A percentile compares a stretch with the other conserved stretches of the same genome.
Evolutionary conservation across 2,888 invertebrate genomes (phyloP).

Genomic region (Trachelus stipa): DNA sequence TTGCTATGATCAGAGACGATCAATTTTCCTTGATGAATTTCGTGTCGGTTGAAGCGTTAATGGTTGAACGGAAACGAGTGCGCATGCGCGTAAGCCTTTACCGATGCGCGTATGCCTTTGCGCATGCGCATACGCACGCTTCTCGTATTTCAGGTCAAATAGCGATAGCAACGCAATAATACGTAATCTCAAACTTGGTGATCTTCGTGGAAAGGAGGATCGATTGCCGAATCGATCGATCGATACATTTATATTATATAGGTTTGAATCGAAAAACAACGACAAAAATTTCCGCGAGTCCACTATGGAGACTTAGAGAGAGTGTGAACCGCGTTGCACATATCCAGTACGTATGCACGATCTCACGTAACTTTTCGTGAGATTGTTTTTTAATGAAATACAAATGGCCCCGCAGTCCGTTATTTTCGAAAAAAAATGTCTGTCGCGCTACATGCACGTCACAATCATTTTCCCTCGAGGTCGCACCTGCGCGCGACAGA

Average conservation of each 20-base stretch:
- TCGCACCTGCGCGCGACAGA: too few relatives aligned
- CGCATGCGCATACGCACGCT: background rate
- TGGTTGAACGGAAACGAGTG: too few relatives aligned
- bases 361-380: background rate
- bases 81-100: too few relatives aligned
- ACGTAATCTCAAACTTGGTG: background rate
- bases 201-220: background rate
- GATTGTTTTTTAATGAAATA: background rate
- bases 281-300: background rate
- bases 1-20: background rate
- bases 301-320: background rate
- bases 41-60: background rate
- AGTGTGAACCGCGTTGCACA: background rate
- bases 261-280: background rate
- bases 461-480: background rate
- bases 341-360: background rate
- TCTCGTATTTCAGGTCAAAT: background rate
- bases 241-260: background rate
- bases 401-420: background rate
- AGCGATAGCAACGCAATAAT: background rate
- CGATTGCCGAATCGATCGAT: background rate
- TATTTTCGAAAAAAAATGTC: background rate
- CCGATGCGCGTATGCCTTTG: too few relatives aligned
- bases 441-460: background rate
- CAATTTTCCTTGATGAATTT: background rate